These are phyloP conservation scores for Litoditis marina DNA, from an alignment of 2,888 invertebrate species.

Conservation along the genomic window DNA sequence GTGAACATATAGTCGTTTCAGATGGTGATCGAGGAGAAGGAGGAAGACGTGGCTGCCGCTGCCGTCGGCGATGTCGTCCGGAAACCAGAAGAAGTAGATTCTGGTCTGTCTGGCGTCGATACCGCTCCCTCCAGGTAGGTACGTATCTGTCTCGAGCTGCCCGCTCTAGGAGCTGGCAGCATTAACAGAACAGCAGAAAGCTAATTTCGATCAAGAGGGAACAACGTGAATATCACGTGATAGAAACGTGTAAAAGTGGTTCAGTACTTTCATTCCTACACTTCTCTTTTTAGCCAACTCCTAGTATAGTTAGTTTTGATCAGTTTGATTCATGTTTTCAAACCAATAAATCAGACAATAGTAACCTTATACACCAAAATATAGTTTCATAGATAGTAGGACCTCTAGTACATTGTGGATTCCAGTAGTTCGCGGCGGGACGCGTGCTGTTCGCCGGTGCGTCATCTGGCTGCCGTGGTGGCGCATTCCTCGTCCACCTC, in stretches of 20 bases:
- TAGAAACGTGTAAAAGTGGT: too few relatives aligned
- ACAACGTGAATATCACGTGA: too few relatives aligned
- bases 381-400: not conserved
- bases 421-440: conserved; percentile 32
- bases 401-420: conserved; percentile 9
- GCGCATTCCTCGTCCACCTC: conserved; percentile 15
- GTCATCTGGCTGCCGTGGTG: too few relatives aligned
- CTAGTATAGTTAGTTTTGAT: too few relatives aligned
- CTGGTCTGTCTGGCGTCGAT: conserved; percentile 36
- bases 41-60: not conserved
- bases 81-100: conserved; percentile 25
- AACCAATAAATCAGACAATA: too few relatives aligned
- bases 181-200: too few relatives aligned
- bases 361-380: too few relatives aligned
- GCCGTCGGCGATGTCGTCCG: not conserved
- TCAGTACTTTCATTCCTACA: too few relatives aligned
- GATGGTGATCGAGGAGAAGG: conserved; percentile 20
- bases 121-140: conserved; percentile 12
- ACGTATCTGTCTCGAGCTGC: not conserved
- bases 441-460: conserved; percentile 56
- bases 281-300: too few relatives aligned
- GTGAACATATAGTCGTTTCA: conserved; percentile 4
- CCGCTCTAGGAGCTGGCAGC: too few relatives aligned
- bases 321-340: too few relatives aligned
- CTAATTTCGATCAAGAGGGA: too few relatives aligned